Conservation (phyloP, 2,888 invertebrate species). For the Cataglyphis livida region DNA sequence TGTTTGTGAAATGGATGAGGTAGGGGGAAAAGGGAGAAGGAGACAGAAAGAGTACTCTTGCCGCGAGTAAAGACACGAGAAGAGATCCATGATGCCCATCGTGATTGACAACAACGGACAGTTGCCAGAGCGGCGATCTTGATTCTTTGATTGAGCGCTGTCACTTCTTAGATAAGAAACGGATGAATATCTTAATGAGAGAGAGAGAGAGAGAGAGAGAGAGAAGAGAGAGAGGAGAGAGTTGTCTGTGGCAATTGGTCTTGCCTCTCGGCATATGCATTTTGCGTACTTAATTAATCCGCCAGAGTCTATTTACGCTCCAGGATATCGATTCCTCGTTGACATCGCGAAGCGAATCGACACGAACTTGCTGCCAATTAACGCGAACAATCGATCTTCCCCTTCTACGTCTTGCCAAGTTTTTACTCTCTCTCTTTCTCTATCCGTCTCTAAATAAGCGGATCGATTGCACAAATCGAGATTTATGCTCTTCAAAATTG, state of each 20-base stretch:
- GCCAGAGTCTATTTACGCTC: constrained; percentile 77
- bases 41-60: constrained; percentile 62
- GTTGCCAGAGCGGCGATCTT: constrained; percentile 78
- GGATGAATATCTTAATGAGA: constrained; percentile 84
- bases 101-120: constrained; percentile 83
- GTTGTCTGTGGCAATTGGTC: constrained; percentile 55
- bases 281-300: constrained; percentile 78
- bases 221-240: constrained; percentile 46
- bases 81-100: constrained; percentile 67
- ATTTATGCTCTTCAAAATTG: background rate
- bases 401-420: constrained; percentile 31
- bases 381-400: constrained; percentile 77
- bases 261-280: constrained; percentile 61
- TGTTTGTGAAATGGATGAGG: constrained; percentile 45
- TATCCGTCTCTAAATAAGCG: background rate
- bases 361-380: constrained; percentile 74
- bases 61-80: constrained; percentile 58
- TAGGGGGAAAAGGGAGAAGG: background rate
- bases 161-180: constrained; percentile 84
- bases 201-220: no score
- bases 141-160: constrained; percentile 85
- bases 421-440: background rate
- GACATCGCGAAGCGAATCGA: constrained; percentile 57
- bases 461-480: background rate
- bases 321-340: constrained; percentile 64